Evolutionary conservation across 2,888 invertebrate species (phyloP), one percentile per base, ranked within the genome.

Genomic region (Pristionchus mayeri): DNA sequence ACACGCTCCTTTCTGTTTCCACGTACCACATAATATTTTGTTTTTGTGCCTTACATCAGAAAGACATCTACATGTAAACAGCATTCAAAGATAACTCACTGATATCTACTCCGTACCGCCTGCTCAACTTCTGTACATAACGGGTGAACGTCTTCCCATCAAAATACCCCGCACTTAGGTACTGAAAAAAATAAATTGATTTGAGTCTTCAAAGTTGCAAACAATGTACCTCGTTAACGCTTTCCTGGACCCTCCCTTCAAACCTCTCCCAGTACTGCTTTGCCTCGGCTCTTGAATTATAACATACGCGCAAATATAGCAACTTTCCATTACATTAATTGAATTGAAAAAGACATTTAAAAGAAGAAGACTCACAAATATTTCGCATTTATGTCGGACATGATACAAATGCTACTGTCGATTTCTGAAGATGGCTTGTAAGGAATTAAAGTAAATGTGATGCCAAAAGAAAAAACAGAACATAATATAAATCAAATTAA

Each of bases 31-130:
- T n/a, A n/a, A n/a, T n/a, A n/a, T n/a, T n/a, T n/a, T n/a, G n/a
- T n/a, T n/a, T n/a, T n/a, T n/a, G n/a, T n/a, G n/a, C n/a, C n/a
- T n/a, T n/a, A n/a, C n/a, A n/a, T n/a, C n/a, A n/a, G n/a, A n/a
- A n/a, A n/a, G n/a, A n/a, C n/a, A n/a, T n/a, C n/a, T n/a, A n/a
- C n/a, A n/a, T n/a, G n/a, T n/a, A n/a, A n/a, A n/a, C n/a, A n/a
- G n/a, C n/a, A n/a, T n/a, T n/a, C n/a, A 54, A 9, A 4, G 54
- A 54, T 9, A 34, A 67, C 67, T 67, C 67, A 67, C 67, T 67
- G 18, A 67, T 37, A 40, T 67, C 37, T 0, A 67, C 37, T 37
- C 37, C 37, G 37, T 30, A n/a, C 18, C 67, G n/a, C 67, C 37
- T 67, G 40, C 37, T 67, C 67, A 67, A 37, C 37, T 67, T 67